Evolutionary conservation across 2,797 vertebrate species (phyloP).

Genomic region (Sternarchorhynchus goeldii): DNA sequence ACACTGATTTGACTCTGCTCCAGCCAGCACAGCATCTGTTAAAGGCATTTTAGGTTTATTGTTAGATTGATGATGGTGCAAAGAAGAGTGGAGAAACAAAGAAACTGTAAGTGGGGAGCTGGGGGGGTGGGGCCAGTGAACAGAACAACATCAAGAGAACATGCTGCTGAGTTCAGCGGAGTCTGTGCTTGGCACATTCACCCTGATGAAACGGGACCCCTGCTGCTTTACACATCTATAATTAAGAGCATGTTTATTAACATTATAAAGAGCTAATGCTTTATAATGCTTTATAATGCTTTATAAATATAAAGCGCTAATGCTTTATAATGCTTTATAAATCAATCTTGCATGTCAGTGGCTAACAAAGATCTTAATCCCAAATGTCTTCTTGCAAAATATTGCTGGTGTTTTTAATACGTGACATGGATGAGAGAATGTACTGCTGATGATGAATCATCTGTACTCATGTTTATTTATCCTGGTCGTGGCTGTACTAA

Average conservation of each 20-base stretch:
- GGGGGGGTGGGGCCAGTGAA: neutral
- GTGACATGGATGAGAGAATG: slow-evolving; percentile 23
- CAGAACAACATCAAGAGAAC: neutral
- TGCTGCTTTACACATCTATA: slow-evolving; percentile 33
- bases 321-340: neutral
- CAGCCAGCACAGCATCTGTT: neutral
- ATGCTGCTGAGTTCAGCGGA: neutral
- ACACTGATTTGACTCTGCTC: neutral
- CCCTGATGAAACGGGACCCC: slow-evolving; percentile 21
- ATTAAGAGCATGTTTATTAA: slow-evolving; percentile 42
- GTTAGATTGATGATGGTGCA: slow-evolving; percentile 22
- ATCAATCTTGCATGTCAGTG: slow-evolving; percentile 23
- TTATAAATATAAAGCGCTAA: slow-evolving; percentile 20
- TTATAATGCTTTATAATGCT: neutral
- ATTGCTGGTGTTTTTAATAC: slow-evolving; percentile 1
- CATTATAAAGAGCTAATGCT: slow-evolving; percentile 21
- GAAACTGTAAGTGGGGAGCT: neutral
- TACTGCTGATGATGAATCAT: neutral
- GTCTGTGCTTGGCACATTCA: neutral
- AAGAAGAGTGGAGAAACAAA: slow-evolving; percentile 23
- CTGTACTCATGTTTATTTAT: neutral
- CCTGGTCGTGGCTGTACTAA: neutral
- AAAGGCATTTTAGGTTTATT: slow-evolving; percentile 25
- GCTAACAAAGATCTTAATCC: neutral
- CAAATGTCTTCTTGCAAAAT: slow-evolving; percentile 25